Conservation (phyloP, 2,113 vertebrate species). For the Dendrocopos noguchii region DNA sequence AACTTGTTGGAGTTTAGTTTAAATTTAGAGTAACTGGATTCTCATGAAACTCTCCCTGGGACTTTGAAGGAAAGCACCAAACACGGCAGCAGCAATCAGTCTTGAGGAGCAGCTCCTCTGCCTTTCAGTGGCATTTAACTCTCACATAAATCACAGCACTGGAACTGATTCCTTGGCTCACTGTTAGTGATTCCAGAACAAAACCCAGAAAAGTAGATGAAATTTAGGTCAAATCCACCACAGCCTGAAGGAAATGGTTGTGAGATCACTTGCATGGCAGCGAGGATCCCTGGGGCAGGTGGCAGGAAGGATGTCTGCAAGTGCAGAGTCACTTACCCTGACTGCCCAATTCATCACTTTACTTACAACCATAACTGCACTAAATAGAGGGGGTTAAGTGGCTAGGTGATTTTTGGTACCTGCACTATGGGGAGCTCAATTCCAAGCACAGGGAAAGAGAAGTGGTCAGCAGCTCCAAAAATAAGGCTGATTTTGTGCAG, state of each 20-base stretch:
- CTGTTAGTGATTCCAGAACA: conserved; percentile 39
- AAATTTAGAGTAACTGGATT: conserved; percentile 53
- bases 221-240: conserved; percentile 40
- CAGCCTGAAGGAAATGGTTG: conserved; percentile 30
- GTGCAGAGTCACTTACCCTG: not conserved
- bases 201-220: conserved; percentile 21
- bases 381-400: not conserved
- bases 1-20: conserved; percentile 24
- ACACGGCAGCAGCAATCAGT: not conserved
- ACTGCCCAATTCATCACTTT: not conserved
- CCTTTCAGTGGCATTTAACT: conserved; percentile 48
- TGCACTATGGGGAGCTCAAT: not conserved
- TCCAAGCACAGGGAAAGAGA: not conserved
- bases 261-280: not conserved
- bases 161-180: conserved; percentile 27
- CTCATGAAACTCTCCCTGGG: conserved; percentile 51
- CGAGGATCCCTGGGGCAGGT: not conserved
- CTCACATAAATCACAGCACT: conserved; percentile 43
- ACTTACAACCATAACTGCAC: not conserved
- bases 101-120: conserved; percentile 39
- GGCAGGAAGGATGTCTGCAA: not conserved
- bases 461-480: not conserved
- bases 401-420: not conserved
- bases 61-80: conserved; percentile 57
- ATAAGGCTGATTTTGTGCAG: not conserved